Evolutionary conservation across 2,797 vertebrate species (phyloP).

Genomic region (Mionectes olivaceus): DNA sequence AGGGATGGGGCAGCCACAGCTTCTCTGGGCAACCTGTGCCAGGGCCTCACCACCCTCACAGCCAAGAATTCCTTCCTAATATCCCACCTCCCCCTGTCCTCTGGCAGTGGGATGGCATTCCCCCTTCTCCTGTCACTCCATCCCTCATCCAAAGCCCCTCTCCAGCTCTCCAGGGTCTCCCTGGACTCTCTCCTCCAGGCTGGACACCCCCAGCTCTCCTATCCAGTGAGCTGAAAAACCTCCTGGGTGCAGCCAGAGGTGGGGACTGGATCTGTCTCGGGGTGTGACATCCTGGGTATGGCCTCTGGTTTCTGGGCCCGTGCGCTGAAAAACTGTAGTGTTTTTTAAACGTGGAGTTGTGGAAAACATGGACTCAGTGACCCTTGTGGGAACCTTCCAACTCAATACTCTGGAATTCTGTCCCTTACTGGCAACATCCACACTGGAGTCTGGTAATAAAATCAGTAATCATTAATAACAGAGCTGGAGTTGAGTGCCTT

Average conservation of each 20-base stretch:
- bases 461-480: background rate
- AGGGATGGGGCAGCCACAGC: background rate
- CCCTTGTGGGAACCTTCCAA: no score
- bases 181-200: no score
- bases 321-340: background rate
- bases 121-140: background rate
- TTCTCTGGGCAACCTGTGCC: background rate
- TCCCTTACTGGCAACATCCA: background rate
- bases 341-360: background rate
- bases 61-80: background rate
- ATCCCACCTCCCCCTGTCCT: background rate
- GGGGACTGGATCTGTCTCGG: background rate
- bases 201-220: background rate
- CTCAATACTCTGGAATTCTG: background rate
- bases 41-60: background rate
- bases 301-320: no score
- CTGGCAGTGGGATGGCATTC: background rate
- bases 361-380: background rate
- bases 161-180: no score
- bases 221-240: background rate
- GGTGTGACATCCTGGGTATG: background rate
- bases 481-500: background rate
- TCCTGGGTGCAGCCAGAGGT: background rate
- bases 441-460: background rate
- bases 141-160: background rate